Percentiles rank a stretch among this genome's conserved stretches.
phyloP scores from a whole-genome alignment of 1,140 invertebrate genomes.

The Solenopsis fugax region DNA sequence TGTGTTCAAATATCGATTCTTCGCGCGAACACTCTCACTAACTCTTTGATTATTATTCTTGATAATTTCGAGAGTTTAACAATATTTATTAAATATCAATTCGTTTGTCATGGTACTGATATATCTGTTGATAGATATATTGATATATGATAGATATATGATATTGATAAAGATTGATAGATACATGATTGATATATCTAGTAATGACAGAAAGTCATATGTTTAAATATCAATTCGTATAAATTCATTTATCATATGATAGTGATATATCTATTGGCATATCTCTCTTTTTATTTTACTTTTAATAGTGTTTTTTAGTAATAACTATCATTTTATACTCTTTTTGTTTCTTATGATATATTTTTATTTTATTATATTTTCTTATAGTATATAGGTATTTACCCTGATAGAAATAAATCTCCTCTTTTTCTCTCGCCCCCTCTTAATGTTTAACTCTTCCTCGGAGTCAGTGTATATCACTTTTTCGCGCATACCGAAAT shows the following conservation, averaged over 20 bases:
- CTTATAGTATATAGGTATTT: background rate
- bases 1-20: no score
- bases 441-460: background rate
- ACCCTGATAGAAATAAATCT: constrained; percentile 21
- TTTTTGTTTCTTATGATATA: background rate
- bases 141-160: no score
- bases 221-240: background rate
- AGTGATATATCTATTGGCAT: background rate
- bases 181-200: no score
- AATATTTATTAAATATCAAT: no score
- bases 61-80: no score
- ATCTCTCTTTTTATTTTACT: background rate
- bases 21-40: no score
- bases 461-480: constrained; percentile 57
- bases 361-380: background rate
- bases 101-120: no score
- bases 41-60: no score
- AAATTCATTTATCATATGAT: background rate
- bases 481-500: constrained; percentile 68
- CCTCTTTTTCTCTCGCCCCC: constrained; percentile 2
- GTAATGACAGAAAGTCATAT: no score
- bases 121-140: no score
- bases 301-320: background rate
- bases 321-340: background rate
- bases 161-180: no score